Evolutionary conservation across 2,888 invertebrate genomes (phyloP).

Genomic region (Diarsia rubi): DNA sequence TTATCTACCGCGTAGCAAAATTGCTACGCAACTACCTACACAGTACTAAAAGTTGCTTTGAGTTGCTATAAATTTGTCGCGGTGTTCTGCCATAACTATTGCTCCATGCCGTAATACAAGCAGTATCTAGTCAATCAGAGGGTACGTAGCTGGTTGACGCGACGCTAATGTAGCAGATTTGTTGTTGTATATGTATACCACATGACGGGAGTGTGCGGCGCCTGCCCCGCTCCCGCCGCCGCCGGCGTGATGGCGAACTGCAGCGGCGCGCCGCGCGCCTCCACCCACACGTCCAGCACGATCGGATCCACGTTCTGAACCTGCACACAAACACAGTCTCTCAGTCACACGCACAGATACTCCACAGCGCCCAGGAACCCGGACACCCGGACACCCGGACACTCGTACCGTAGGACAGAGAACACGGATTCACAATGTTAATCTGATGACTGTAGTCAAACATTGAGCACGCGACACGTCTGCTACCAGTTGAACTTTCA

Average conservation of each 20-base stretch:
- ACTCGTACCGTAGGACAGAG: not conserved
- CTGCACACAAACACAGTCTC: constrained; percentile 45
- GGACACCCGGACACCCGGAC: not conserved
- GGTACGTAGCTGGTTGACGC: not conserved
- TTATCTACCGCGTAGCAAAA: not conserved
- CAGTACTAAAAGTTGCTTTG: not conserved
- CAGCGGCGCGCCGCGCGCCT: constrained; percentile 78
- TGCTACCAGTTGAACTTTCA: not conserved
- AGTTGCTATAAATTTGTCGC: not conserved
- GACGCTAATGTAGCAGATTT: not conserved
- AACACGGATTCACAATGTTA: not conserved
- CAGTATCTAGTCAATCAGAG: not conserved
- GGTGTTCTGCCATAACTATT: not conserved
- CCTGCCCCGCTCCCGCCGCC: not conserved
- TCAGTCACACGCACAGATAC: not conserved
- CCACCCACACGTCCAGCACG: constrained; percentile 82
- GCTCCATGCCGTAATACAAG: not conserved
- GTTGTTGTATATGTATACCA: constrained; percentile 64
- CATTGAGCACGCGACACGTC: not conserved
- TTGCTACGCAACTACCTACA: not conserved
- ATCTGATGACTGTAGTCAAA: not conserved
- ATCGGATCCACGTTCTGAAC: constrained; percentile 76
- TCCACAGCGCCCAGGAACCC: not conserved
- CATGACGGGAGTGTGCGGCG: constrained; percentile 50
- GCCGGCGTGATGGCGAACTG: constrained; percentile 68